Percentiles rank a stretch among this genome's conserved stretches.
Conservation (phyloP, 2,113 vertebrate species). For the Sander vitreus region DNA sequence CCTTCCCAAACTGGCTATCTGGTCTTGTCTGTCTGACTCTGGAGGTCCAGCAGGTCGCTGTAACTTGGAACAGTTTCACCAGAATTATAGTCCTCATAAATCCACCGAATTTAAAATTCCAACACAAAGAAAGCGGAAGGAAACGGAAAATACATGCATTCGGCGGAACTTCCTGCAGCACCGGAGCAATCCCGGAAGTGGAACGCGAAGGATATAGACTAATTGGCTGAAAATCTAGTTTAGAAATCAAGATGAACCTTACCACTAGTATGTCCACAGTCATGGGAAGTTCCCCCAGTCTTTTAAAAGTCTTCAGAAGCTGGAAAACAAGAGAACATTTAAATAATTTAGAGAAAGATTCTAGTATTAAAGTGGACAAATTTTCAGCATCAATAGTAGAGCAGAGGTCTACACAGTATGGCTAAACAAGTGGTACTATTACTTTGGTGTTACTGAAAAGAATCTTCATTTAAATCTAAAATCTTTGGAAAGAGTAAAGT, state of each 20-base stretch:
- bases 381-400: background rate
- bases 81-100: too few species aligned
- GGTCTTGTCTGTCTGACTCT: background rate
- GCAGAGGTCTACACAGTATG: background rate
- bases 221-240: background rate
- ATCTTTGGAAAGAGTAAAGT: background rate
- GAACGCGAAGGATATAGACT: too few species aligned
- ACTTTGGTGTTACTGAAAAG: background rate
- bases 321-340: conserved; percentile 70
- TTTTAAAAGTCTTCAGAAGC: conserved; percentile 95
- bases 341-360: background rate
- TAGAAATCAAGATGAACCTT: conserved; percentile 60
- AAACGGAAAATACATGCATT: too few species aligned
- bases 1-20: background rate
- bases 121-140: too few species aligned
- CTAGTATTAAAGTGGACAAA: background rate
- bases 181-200: too few species aligned
- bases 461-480: background rate
- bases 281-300: conserved; percentile 93
- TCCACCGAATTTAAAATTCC: too few species aligned
- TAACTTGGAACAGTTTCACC: background rate
- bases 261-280: conserved; percentile 97
- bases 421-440: background rate
- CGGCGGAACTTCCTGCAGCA: too few species aligned
- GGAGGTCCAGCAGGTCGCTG: background rate